Conservation (phyloP, 1,140 invertebrate species). For the Drosophila varians region DNA sequence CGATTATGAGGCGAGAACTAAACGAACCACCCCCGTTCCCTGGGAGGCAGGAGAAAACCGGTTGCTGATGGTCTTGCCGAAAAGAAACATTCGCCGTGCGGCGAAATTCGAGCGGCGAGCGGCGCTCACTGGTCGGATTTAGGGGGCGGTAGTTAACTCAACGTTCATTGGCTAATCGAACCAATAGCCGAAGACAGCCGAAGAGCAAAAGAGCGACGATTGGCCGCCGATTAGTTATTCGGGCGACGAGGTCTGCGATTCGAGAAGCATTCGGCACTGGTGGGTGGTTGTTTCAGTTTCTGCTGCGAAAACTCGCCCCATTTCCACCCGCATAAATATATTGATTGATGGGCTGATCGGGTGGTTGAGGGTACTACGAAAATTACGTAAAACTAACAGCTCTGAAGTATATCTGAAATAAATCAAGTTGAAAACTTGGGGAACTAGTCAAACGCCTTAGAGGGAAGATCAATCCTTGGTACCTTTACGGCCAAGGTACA, state of each 20-base stretch:
- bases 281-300: slow-evolving; percentile 39
- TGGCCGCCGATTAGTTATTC: slow-evolving; percentile 16
- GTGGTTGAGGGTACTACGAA: slow-evolving; percentile 28
- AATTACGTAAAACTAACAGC: not conserved
- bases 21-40: slow-evolving; percentile 8
- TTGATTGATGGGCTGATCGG: slow-evolving; percentile 60
- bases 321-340: slow-evolving; percentile 29
- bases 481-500: slow-evolving; percentile 13
- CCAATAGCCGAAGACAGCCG: slow-evolving; percentile 25
- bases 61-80: slow-evolving; percentile 37
- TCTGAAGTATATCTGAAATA: not conserved
- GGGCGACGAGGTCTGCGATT: slow-evolving; percentile 24
- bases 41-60: slow-evolving; percentile 24
- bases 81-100: slow-evolving; percentile 20
- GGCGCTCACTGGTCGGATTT: slow-evolving; percentile 18
- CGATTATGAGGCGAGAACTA: slow-evolving; percentile 6
- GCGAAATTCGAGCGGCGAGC: slow-evolving; percentile 27
- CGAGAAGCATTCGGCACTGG: slow-evolving; percentile 7
- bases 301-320: slow-evolving; percentile 27
- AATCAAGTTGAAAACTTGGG: no score
- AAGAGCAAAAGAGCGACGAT: not conserved
- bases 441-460: not conserved
- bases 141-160: slow-evolving; percentile 1
- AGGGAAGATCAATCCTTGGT: not conserved
- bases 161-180: slow-evolving; percentile 10